These are phyloP conservation scores for Hydropsyche tenuis DNA, from an alignment of 1,140 invertebrate species.

Conservation along the genomic window DNA sequence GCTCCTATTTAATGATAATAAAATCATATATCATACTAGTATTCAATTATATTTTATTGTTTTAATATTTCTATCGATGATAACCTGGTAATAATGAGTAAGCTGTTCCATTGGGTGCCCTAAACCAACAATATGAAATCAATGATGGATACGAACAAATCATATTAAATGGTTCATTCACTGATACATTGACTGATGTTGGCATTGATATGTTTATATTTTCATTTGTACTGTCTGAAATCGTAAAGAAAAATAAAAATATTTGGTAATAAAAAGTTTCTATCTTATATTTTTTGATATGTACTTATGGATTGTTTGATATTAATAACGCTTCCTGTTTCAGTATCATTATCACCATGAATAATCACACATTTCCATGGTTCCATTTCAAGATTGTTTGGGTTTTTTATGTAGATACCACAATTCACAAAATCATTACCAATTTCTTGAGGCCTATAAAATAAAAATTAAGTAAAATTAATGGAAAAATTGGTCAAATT, in stretches of 20 bases:
- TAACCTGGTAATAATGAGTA: conserved; percentile 37
- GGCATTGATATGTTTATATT: background rate
- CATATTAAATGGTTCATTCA: conserved; percentile 21
- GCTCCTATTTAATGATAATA: conserved; percentile 5
- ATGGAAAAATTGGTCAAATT: background rate
- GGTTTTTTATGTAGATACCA: conserved; percentile 29
- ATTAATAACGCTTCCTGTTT: background rate
- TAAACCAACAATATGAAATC: conserved; percentile 49
- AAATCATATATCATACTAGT: background rate
- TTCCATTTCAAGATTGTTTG: conserved; percentile 21
- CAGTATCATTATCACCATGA: conserved; percentile 15
- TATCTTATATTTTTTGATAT: background rate
- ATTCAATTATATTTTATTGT: background rate
- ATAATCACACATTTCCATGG: conserved; percentile 37
- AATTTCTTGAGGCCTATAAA: conserved; percentile 8
- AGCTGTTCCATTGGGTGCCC: conserved; percentile 40
- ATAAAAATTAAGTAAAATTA: background rate
- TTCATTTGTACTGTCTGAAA: background rate
- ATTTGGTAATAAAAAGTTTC: no score
- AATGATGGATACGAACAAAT: conserved; percentile 16
- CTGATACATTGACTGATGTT: background rate
- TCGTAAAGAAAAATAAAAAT: background rate
- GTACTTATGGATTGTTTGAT: background rate
- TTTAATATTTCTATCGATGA: background rate
- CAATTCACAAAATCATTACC: conserved; percentile 33